These are phyloP conservation scores for Chaetodon trifasciatus DNA, from an alignment of 2,797 vertebrate genomes.

Conservation along the genomic window DNA sequence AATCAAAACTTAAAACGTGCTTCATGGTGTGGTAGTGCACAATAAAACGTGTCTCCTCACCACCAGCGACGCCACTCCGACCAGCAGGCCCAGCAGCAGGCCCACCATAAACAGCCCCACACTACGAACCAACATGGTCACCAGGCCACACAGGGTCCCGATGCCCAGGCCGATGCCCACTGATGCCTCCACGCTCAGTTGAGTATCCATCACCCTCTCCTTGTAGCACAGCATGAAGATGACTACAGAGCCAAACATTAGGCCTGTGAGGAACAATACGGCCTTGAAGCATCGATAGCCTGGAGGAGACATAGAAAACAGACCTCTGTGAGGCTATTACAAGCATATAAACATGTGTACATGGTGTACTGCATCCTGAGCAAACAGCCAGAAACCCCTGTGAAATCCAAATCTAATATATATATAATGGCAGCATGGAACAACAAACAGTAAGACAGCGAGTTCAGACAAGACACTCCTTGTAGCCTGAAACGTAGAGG, in stretches of 20 bases:
- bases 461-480: background rate
- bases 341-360: background rate
- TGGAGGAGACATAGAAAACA: slow-evolving; percentile 65
- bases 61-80: slow-evolving; percentile 93
- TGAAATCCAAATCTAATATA: slow-evolving; percentile 4
- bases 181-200: slow-evolving; percentile 95
- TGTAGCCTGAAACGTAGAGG: background rate
- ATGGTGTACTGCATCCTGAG: background rate
- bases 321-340: slow-evolving; percentile 2
- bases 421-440: background rate
- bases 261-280: slow-evolving; percentile 96
- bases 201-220: slow-evolving; percentile 97
- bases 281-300: slow-evolving; percentile 99
- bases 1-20: background rate
- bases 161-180: slow-evolving; percentile 96
- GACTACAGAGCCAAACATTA: slow-evolving; percentile 98
- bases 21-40: background rate
- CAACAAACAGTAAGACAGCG: background rate
- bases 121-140: slow-evolving; percentile 98
- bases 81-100: slow-evolving; percentile 94
- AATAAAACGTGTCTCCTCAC: slow-evolving; percentile 64
- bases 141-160: slow-evolving; percentile 95
- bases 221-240: slow-evolving; percentile 99
- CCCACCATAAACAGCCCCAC: slow-evolving; percentile 99
- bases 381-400: background rate